Evolutionary conservation across 2,797 vertebrate genomes (phyloP).

Genomic region (Fundulus diaphanus): DNA sequence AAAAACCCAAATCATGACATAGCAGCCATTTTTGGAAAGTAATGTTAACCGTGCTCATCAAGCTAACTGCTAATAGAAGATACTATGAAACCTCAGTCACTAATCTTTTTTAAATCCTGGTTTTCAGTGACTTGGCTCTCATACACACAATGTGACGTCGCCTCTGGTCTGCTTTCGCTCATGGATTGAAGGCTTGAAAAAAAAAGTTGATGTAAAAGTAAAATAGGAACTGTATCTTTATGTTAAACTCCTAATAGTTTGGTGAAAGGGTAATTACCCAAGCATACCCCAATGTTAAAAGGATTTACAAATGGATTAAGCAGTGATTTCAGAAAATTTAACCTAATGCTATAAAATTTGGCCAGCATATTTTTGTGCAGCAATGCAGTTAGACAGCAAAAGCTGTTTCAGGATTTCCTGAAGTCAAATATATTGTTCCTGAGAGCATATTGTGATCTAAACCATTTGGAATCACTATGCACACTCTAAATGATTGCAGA

Average conservation of each 20-base stretch:
- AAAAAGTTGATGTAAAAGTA: not conserved
- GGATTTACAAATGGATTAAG: not conserved
- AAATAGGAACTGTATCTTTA: not conserved
- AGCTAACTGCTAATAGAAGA: no score
- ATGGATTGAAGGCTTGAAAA: not conserved
- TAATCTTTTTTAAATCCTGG: no score
- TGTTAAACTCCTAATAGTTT: not conserved
- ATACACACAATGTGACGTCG: not conserved
- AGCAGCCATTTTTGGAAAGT: no score
- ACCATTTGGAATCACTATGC: constrained; percentile 2
- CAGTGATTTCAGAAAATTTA: not conserved
- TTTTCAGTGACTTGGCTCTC: not conserved
- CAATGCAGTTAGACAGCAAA: constrained; percentile 5
- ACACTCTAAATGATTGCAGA: no score
- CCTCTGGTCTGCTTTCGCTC: no score
- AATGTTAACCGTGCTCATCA: no score
- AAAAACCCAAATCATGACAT: no score
- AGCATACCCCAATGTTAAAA: not conserved
- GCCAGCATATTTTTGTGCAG: constrained; percentile 12
- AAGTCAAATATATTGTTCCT: constrained; percentile 7
- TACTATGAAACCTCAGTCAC: no score
- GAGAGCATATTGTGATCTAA: not conserved
- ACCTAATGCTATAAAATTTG: constrained; percentile 28
- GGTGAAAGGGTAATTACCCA: not conserved
- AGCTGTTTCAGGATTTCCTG: not conserved